These are phyloP conservation scores for Galeopterus variegatus DNA, from an alignment of 2,113 vertebrate genomes.

Conservation along the genomic window DNA sequence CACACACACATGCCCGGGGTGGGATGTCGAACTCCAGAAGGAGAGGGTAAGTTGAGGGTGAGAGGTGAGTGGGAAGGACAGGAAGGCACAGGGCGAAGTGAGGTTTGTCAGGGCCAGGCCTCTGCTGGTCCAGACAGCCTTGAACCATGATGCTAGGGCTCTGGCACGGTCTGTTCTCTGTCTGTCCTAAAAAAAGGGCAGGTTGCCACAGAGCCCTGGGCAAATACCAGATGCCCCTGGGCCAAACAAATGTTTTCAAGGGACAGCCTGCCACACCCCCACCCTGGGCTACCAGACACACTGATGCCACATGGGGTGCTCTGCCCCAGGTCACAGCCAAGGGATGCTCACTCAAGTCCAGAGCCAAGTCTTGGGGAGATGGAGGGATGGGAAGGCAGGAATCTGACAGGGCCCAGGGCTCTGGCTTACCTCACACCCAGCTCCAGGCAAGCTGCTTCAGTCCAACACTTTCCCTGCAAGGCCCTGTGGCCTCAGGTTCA, in stretches of 20 bases:
- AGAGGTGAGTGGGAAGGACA: constrained; percentile 36
- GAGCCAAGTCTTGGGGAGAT: neutral
- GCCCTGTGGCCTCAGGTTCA: neutral
- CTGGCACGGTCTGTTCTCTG: neutral
- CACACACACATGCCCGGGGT: neutral
- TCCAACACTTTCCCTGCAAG: constrained; percentile 15
- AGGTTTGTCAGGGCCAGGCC: neutral
- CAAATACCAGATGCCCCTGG: neutral
- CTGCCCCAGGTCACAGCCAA: neutral
- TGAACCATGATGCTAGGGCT: neutral
- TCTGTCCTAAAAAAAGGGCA: neutral
- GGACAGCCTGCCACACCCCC: neutral
- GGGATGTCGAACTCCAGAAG: neutral
- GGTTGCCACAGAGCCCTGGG: neutral
- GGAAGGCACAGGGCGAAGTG: constrained; percentile 64
- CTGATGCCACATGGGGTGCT: neutral
- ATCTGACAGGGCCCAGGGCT: constrained; percentile 2
- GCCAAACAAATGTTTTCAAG: neutral
- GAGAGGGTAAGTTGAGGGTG: neutral
- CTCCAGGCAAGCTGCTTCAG: constrained; percentile 61
- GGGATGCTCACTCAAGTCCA: neutral
- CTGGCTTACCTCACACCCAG: constrained; percentile 47
- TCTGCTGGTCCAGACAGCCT: constrained; percentile 27
- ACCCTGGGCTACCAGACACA: neutral
- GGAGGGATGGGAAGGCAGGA: constrained; percentile 36